Base-by-base conservation (phyloP, 2,888 invertebrate species). In the Aspidiotus rigidus region DNA sequence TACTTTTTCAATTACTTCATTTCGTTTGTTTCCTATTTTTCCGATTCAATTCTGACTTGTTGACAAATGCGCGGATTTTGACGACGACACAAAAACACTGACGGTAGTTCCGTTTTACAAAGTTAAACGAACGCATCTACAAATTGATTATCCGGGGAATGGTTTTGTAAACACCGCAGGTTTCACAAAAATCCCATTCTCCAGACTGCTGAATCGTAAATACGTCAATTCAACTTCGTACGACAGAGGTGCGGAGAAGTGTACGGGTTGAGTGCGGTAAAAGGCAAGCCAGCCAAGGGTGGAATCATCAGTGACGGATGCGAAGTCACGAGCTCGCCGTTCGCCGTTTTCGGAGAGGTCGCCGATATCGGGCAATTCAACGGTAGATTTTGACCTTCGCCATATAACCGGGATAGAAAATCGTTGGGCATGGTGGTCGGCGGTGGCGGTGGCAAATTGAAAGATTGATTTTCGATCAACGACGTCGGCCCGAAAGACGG, bases 341-440 rank as follows among this genome's bases (percentile, higher is more conserved):
- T 62, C 42, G 64, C n/a, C 13, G 69, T 17, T 28, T 59, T 59
- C 17, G 60, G 60, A 7, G 67, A 59, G 8, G n/a, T 28, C 64
- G 53, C 55, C 57, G 49, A 54, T 16, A 55, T 8, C 53, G 17
- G 54, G 39, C 11, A 15, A 54, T 7, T 13, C 57, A 42, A 11
- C 11, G 44, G 8, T 3, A 55, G 53, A 62, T 67, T 66, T 40
- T 73, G 79, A 0, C 86, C 84, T 66, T 87, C 87, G 6, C 89
- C 89, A 76, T 89, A 90, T 16, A 88, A 82, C 73, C 90, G 83
- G 0, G 89, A 85, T 70, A 93, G 81, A 64, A 91, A 83, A 75
- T 92, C 92, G 70, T 87, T 86, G 78, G 90, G 90, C 41, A 79
- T 74, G 17, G 64, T 76, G n/a, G 74, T 73, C 15, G 84, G 40